These are phyloP conservation scores for Melanotaenia nigrans DNA, from an alignment of 2,797 vertebrate genomes.

Conservation along the genomic window DNA sequence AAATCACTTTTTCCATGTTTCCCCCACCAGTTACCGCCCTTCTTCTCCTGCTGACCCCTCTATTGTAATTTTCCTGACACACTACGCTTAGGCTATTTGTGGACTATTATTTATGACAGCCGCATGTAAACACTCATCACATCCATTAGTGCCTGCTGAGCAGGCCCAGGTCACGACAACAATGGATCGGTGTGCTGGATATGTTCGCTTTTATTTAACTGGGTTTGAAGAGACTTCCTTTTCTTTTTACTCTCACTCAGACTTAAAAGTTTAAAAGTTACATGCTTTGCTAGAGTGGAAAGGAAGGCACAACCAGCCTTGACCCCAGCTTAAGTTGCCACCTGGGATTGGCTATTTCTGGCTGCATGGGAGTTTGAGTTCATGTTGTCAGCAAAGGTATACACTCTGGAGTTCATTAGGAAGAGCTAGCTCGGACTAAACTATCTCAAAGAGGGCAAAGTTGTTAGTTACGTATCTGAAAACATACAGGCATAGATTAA, in stretches of 20 bases:
- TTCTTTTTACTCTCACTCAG: background rate
- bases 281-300: background rate
- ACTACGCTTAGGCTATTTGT: constrained; percentile 70
- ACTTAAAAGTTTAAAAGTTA: background rate
- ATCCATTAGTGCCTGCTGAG: constrained; percentile 56
- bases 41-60: constrained; percentile 40
- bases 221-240: background rate
- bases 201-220: constrained; percentile 12
- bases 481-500: background rate
- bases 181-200: constrained; percentile 22
- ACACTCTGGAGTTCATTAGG: background rate
- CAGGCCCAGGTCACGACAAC: constrained; percentile 43
- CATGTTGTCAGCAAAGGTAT: background rate
- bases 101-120: constrained; percentile 74
- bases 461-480: background rate
- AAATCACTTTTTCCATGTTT: constrained; percentile 52
- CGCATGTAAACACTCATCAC: constrained; percentile 77
- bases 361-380: background rate
- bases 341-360: background rate
- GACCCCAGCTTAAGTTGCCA: background rate
- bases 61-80: constrained; percentile 69
- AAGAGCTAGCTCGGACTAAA: background rate
- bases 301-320: background rate
- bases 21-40: constrained; percentile 53
- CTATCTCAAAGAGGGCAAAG: background rate